phyloP scores from a whole-genome alignment of 1,140 invertebrate genomes.

The Globodera rostochiensis region DNA sequence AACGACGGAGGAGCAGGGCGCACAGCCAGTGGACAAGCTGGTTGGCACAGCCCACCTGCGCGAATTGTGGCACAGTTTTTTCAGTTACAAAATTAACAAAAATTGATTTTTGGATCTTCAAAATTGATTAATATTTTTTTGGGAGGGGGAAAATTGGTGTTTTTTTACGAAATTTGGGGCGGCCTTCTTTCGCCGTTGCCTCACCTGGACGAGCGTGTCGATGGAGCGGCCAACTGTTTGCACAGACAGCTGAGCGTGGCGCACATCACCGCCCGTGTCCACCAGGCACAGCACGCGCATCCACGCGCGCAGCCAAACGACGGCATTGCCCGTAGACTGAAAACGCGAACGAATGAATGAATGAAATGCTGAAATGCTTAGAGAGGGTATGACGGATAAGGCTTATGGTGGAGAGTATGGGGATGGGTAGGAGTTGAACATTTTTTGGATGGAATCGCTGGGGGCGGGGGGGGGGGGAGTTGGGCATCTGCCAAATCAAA shows the following conservation, averaged over 20 bases:
- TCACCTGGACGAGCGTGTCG: conserved; percentile 29
- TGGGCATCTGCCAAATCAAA: background rate
- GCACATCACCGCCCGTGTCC: conserved; percentile 34
- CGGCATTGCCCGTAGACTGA: conserved; percentile 46
- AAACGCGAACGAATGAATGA: conserved; percentile 19
- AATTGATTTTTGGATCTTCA: too few relatives aligned
- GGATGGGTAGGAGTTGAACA: too few relatives aligned
- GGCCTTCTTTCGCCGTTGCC: background rate
- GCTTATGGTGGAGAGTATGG: too few relatives aligned
- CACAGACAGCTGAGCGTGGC: conserved; percentile 47
- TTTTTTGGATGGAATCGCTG: too few relatives aligned
- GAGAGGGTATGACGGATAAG: too few relatives aligned
- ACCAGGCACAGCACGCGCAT: conserved; percentile 54
- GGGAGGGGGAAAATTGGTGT: too few relatives aligned
- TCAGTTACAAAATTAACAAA: too few relatives aligned
- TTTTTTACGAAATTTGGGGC: too few relatives aligned
- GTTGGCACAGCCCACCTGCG: conserved; percentile 49
- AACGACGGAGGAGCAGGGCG: conserved; percentile 39
- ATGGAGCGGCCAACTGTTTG: conserved; percentile 52
- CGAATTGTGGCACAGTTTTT: background rate
- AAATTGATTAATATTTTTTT: too few relatives aligned
- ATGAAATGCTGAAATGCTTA: too few relatives aligned
- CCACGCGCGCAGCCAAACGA: conserved; percentile 50
- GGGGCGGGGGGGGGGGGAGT: background rate
- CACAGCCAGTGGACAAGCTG: conserved; percentile 56